phyloP scores from a whole-genome alignment of 2,113 vertebrate species.

The Oophaga pumilio region DNA sequence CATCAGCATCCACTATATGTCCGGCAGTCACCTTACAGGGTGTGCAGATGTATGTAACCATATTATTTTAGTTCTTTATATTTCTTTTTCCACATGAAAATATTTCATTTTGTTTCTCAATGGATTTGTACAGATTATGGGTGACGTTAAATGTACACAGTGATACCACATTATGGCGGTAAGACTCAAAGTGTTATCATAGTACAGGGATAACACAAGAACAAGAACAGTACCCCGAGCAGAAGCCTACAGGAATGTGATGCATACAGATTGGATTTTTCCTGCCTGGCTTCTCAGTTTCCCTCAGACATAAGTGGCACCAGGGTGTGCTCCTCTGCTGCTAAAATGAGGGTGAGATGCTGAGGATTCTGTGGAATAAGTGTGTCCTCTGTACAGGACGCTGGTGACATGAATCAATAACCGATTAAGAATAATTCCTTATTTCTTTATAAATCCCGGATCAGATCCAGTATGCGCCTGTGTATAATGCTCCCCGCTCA shows the following conservation, averaged over 20 bases:
- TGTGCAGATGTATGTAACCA: no score
- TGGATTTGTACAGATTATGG: no score
- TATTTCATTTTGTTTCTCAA: no score
- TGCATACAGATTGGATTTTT: neutral
- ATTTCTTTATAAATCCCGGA: neutral
- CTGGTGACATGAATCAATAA: neutral
- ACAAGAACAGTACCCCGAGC: no score
- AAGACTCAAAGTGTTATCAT: no score
- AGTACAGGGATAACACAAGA: no score
- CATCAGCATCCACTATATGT: no score
- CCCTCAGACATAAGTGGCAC: neutral
- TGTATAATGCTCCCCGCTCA: neutral
- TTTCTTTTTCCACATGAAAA: no score
- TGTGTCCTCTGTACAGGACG: neutral
- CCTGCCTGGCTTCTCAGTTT: neutral
- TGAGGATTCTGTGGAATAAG: neutral
- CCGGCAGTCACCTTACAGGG: no score
- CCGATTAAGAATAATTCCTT: neutral
- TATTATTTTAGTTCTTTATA: no score
- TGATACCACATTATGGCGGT: no score
- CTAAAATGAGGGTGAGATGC: neutral
- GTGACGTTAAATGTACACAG: no score
- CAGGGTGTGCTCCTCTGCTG: neutral
- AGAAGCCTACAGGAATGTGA: neutral
- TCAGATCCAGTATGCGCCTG: neutral